Evolutionary conservation across 2,797 vertebrate genomes (phyloP).

Genomic region (Anolis apletophallus): DNA sequence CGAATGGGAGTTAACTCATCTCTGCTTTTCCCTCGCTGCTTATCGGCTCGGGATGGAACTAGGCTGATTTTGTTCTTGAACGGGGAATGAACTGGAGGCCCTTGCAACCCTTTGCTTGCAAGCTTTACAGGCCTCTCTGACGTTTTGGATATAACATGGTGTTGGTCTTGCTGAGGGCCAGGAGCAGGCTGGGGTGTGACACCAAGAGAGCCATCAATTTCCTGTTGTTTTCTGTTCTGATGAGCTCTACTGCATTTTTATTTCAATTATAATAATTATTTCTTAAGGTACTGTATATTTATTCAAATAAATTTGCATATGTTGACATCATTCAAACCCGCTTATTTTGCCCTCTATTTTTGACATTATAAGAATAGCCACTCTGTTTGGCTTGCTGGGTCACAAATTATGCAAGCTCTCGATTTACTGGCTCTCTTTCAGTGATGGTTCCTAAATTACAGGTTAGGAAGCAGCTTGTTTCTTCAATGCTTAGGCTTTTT

Average conservation of each 20-base stretch:
- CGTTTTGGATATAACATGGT: no score
- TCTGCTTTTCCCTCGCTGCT: no score
- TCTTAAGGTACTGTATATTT: neutral
- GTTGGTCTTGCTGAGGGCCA: no score
- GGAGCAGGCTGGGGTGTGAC: no score
- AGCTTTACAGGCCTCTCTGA: no score
- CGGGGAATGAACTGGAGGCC: no score
- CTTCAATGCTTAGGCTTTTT: no score
- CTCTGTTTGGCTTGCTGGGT: neutral
- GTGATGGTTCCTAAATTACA: constrained; percentile 60
- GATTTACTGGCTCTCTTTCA: constrained; percentile 60
- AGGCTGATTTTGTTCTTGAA: no score
- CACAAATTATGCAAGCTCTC: constrained; percentile 24
- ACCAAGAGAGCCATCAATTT: neutral
- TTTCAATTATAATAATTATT: neutral
- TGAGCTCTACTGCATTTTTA: neutral
- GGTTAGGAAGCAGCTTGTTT: constrained; percentile 40
- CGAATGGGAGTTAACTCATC: no score
- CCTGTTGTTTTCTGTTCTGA: neutral
- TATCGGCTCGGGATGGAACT: no score
- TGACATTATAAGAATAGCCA: neutral
- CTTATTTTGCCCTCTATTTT: neutral
- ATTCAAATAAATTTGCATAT: neutral
- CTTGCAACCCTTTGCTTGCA: no score
- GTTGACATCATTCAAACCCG: neutral